phyloP scores from a whole-genome alignment of 2,797 vertebrate species.

The Xenops minutus region DNA sequence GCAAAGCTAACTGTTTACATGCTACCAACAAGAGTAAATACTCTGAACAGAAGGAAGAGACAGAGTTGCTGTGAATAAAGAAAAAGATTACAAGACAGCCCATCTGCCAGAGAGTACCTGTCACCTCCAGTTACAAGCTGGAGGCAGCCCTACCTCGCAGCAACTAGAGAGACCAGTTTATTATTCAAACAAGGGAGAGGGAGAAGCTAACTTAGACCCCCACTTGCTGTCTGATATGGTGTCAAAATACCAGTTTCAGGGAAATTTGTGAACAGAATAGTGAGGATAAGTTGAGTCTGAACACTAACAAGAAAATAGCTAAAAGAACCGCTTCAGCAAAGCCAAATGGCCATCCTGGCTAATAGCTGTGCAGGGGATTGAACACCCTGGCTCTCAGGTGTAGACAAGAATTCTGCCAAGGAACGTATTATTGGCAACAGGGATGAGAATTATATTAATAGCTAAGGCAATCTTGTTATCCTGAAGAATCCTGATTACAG shows the following conservation, averaged over 20 bases:
- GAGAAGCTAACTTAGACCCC: conserved; percentile 52
- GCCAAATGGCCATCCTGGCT: conserved; percentile 39
- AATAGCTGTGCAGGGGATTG: conserved; percentile 33
- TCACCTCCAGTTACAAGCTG: conserved; percentile 62
- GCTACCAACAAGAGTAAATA: conserved; percentile 57
- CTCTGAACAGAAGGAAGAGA: conserved; percentile 54
- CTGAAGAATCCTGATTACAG: not conserved
- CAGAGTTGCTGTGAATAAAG: conserved; percentile 50
- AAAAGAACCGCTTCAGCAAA: conserved; percentile 1
- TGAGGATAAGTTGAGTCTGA: conserved; percentile 34
- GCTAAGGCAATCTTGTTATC: not conserved
- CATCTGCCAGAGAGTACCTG: conserved; percentile 57
- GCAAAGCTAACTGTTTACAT: conserved; percentile 49
- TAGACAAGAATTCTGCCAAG: conserved; percentile 26
- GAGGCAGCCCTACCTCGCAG: conserved; percentile 47
- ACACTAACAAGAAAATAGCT: conserved; percentile 57
- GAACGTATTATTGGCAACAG: not conserved
- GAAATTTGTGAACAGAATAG: conserved; percentile 20
- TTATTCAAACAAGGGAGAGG: conserved; percentile 64
- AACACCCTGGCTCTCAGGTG: conserved; percentile 13
- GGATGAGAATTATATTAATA: not conserved
- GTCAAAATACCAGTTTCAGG: conserved; percentile 70
- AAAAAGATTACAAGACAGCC: conserved; percentile 58
- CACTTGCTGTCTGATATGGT: conserved; percentile 20
- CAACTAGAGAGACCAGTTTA: conserved; percentile 68